Evolutionary conservation across 2,888 invertebrate species (phyloP).

Genomic region (Noctua janthe): DNA sequence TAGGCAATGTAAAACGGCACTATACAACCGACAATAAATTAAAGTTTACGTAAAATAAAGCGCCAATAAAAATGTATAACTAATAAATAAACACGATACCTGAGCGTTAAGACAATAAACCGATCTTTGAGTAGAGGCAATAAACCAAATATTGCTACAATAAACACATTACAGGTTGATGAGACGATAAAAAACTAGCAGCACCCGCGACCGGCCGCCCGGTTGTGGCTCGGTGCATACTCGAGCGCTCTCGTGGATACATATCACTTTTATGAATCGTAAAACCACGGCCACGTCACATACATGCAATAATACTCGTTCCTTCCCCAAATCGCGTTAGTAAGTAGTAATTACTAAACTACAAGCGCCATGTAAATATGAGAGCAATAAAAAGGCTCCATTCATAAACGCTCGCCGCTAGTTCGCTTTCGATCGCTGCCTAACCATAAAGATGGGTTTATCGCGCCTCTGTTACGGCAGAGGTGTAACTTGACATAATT

Average conservation of each 20-base stretch:
- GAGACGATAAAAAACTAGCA: conserved; percentile 84
- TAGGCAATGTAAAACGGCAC: conserved; percentile 90
- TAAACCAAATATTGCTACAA: conserved; percentile 90
- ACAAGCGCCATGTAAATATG: conserved; percentile 87
- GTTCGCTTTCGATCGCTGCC: conserved; percentile 87
- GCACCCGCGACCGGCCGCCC: conserved; percentile 60
- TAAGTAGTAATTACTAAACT: conserved; percentile 87
- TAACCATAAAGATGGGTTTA: conserved; percentile 89
- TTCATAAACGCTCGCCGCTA: conserved; percentile 86
- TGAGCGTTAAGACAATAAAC: conserved; percentile 90
- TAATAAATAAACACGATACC: conserved; percentile 91
- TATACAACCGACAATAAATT: conserved; percentile 90
- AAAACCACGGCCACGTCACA: conserved; percentile 84
- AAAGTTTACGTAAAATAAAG: conserved; percentile 90
- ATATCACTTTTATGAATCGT: conserved; percentile 89
- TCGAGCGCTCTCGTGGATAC: conserved; percentile 77
- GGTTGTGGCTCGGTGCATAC: conserved; percentile 69
- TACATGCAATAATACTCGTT: conserved; percentile 86
- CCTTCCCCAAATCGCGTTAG: conserved; percentile 86
- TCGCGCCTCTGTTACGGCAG: conserved; percentile 87
- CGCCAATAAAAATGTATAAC: conserved; percentile 90
- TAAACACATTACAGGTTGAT: conserved; percentile 89
- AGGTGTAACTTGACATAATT: conserved; percentile 90
- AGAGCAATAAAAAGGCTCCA: conserved; percentile 88
- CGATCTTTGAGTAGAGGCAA: conserved; percentile 87